These are phyloP conservation scores for Lacerta bilineata DNA, from an alignment of 2,797 vertebrate species.

Conservation along the genomic window DNA sequence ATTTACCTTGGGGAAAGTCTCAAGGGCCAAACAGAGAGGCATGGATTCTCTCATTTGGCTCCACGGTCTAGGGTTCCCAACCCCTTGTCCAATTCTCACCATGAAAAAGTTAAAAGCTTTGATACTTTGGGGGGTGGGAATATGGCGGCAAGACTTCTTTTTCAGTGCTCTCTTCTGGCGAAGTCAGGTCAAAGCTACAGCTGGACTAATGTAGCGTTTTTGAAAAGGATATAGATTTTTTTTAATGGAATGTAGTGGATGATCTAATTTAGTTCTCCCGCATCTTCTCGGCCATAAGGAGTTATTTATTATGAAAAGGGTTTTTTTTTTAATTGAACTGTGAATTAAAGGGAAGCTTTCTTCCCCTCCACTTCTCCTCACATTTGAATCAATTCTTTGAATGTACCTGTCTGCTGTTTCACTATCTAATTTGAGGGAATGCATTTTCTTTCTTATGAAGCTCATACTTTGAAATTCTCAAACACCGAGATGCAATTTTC, in stretches of 20 bases:
- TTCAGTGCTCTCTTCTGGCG: conserved; percentile 12
- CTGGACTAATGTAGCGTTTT: conserved; percentile 40
- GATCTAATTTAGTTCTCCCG: conserved; percentile 50
- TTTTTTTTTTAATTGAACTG: conserved; percentile 59
- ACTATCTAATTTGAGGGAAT: conserved; percentile 31
- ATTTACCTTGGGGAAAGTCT: no score
- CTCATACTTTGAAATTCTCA: conserved; percentile 17
- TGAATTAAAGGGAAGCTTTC: conserved; percentile 26
- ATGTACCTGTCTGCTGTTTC: conserved; percentile 4
- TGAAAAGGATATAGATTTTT: conserved; percentile 70
- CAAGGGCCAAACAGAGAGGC: no score
- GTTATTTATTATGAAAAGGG: conserved; percentile 51
- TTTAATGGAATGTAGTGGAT: conserved; percentile 41
- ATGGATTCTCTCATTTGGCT: no score
- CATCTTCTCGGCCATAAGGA: conserved; percentile 37
- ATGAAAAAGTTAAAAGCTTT: conserved; percentile 40
- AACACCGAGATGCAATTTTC: conserved; percentile 51
- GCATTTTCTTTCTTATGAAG: background rate
- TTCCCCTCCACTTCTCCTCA: conserved; percentile 11
- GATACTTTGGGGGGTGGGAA: conserved; percentile 23
- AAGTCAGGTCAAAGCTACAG: conserved; percentile 38
- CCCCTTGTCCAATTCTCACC: background rate
- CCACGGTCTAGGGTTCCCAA: background rate
- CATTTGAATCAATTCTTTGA: conserved; percentile 16
- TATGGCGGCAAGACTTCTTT: conserved; percentile 1